Conservation (phyloP, 2,113 vertebrate species). For the Heliornis fulica region DNA sequence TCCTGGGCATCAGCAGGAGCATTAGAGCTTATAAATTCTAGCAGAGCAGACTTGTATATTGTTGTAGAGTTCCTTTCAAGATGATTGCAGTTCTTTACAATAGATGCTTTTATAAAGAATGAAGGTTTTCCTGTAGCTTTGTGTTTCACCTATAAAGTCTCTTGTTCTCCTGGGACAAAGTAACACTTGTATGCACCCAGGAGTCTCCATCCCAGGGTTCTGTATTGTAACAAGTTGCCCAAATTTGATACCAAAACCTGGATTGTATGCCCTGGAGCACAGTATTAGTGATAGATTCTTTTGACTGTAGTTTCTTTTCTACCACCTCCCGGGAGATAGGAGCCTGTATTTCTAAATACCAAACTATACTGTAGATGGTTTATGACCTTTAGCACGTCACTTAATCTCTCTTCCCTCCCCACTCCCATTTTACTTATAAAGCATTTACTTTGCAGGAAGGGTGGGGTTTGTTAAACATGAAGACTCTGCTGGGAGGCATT, state of each 20-base stretch:
- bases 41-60: not conserved
- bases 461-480: not conserved
- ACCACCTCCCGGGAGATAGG: not conserved
- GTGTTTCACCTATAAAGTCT: not conserved
- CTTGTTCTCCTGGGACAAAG: not conserved
- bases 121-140: not conserved
- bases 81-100: not conserved
- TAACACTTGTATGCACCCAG: not conserved
- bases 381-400: not conserved
- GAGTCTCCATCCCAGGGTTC: not conserved
- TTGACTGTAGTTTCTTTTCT: not conserved
- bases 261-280: not conserved
- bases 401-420: rapidly evolving
- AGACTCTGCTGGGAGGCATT: not conserved
- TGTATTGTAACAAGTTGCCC: not conserved
- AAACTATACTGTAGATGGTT: rapidly evolving
- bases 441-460: not conserved
- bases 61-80: not conserved
- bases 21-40: no score
- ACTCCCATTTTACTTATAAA: not conserved
- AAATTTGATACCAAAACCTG: not conserved
- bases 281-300: not conserved
- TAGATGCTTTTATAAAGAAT: not conserved
- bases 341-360: not conserved
- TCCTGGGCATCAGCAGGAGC: not conserved